phyloP scores from a whole-genome alignment of 2,888 invertebrate species.

The Leptinotarsa haldemani region DNA sequence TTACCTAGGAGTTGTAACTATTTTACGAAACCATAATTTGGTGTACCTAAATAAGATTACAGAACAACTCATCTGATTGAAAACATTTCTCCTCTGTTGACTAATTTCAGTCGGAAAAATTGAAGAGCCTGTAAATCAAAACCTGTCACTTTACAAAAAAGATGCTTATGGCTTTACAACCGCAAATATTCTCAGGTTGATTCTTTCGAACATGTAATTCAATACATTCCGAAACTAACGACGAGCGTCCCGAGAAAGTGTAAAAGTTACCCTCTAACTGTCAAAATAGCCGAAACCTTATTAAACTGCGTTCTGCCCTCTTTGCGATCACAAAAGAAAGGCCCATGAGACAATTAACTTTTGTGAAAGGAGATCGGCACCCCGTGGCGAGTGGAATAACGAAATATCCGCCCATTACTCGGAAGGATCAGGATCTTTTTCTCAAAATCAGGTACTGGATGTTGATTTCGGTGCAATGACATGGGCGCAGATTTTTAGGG shows the following conservation, averaged over 20 bases:
- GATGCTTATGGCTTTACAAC: not conserved
- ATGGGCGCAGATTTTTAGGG: not conserved
- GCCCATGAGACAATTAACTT: slow-evolving; percentile 49
- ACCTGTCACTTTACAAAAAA: not conserved
- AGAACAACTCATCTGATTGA: no score
- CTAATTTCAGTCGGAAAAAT: not conserved
- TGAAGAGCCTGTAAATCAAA: not conserved
- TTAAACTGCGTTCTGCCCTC: slow-evolving; percentile 21
- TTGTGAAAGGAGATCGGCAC: slow-evolving; percentile 42
- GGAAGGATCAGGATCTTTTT: slow-evolving; percentile 32
- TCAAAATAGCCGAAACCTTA: slow-evolving; percentile 27
- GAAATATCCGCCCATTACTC: slow-evolving; percentile 36
- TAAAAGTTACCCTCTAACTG: slow-evolving; percentile 27
- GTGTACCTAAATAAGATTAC: no score
- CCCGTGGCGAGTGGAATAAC: slow-evolving; percentile 41
- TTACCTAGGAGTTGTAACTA: no score
- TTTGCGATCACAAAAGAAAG: slow-evolving; percentile 27
- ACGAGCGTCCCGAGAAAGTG: slow-evolving; percentile 2
- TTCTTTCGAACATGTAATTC: not conserved
- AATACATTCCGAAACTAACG: slow-evolving; percentile 8
- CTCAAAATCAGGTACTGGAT: slow-evolving; percentile 27
- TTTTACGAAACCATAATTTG: no score
- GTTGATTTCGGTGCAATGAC: not conserved
- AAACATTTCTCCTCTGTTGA: no score
- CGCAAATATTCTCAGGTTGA: not conserved